phyloP scores from a whole-genome alignment of 2,113 vertebrate genomes.

The Psilopogon haemacephalus region DNA sequence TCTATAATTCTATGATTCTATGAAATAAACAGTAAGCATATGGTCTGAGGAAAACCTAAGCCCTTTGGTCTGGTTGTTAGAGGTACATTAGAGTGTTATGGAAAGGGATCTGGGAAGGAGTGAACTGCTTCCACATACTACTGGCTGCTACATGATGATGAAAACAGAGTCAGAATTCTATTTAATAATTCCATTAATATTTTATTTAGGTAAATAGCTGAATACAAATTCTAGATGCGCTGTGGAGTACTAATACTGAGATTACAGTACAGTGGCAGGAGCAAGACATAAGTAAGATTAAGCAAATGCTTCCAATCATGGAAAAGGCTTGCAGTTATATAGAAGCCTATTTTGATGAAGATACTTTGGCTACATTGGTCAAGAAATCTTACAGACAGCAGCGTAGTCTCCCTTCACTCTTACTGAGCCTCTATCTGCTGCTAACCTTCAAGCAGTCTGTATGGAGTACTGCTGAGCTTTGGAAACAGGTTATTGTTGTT shows the following conservation, averaged over 20 bases:
- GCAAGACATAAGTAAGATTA: background rate
- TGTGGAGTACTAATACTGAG: background rate
- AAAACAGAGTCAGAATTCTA: background rate
- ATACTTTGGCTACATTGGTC: background rate
- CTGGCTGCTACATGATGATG: background rate
- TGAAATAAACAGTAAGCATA: background rate
- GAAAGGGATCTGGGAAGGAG: no score
- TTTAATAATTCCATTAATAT: background rate
- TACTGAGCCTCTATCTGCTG: background rate
- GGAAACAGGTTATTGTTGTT: background rate
- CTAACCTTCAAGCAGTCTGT: background rate
- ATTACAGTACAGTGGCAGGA: background rate
- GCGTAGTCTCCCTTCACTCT: background rate
- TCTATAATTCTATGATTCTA: no score
- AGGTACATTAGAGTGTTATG: background rate
- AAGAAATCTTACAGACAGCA: background rate
- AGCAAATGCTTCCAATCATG: background rate
- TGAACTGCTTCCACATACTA: background rate
- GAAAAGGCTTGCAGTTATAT: background rate
- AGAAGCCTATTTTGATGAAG: background rate
- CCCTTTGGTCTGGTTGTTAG: background rate
- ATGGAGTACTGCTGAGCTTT: background rate
- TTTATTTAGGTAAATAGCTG: background rate
- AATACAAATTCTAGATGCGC: background rate
- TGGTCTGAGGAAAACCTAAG: background rate